Percentiles rank a stretch among this genome's conserved stretches.
Conservation (phyloP, 2,888 invertebrate species). For the Furcula furcula region DNA sequence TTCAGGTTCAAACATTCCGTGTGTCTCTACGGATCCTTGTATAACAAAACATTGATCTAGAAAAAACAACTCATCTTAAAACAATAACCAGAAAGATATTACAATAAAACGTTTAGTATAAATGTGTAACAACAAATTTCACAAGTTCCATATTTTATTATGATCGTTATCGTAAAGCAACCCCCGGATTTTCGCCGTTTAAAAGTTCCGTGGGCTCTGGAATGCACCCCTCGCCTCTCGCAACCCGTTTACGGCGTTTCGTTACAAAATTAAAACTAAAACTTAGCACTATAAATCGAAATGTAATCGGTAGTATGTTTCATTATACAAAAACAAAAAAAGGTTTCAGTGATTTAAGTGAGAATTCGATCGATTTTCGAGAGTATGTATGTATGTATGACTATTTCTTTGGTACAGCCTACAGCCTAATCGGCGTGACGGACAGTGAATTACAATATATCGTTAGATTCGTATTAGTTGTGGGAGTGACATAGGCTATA, state of each 20-base stretch:
- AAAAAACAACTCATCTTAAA: conserved; percentile 41
- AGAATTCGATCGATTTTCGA: too few relatives aligned
- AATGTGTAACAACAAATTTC: conserved; percentile 72
- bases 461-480: too few relatives aligned
- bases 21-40: too few relatives aligned
- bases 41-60: too few relatives aligned
- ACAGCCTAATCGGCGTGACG: too few relatives aligned
- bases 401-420: too few relatives aligned
- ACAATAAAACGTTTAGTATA: conserved; percentile 79
- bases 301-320: conserved; percentile 25
- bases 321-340: too few relatives aligned
- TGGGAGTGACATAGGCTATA: too few relatives aligned
- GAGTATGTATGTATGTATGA: too few relatives aligned
- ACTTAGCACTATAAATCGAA: conserved; percentile 33
- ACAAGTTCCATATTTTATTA: conserved; percentile 81
- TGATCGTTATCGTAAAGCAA: conserved; percentile 78
- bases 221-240: conserved; percentile 17
- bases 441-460: too few relatives aligned
- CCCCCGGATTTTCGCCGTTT: conserved; percentile 59
- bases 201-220: conserved; percentile 51
- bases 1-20: too few relatives aligned
- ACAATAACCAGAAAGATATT: conserved; percentile 53
- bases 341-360: too few relatives aligned
- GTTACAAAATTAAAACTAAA: conserved; percentile 72
- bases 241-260: conserved; percentile 63